Base-by-base conservation (phyloP, 1,140 invertebrate species). In the Psilanteris sp. region DNA sequence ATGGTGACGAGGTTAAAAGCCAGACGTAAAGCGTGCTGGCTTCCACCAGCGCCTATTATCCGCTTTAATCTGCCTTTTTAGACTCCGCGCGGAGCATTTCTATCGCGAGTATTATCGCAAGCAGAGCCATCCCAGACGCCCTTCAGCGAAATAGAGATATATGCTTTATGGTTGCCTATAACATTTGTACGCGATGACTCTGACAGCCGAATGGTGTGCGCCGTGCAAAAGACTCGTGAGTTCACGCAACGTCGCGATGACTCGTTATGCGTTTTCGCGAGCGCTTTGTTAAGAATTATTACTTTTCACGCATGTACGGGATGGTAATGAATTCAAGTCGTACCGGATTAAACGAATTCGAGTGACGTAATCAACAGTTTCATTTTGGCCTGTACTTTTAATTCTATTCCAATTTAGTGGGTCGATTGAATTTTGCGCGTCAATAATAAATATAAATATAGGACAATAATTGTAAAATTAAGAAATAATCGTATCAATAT, bases 101-200 rank as follows among this genome's bases (percentile, higher is more conserved):
- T 67, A 72, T 71, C 61, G 61, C 46, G 39, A 37, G 36, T 27
- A 72, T 77, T 77, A 77, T 77, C 62, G 41, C 41, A 39, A 66
- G 43, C 11, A 46, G 32, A 54, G 72, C 62, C 29, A 61, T 62
- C 22, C 44, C 67, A 46, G 77, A 59, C 77, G 48, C 73, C 73
- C 57, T 77, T 79, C 54, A 44, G 41, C 70, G 55, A 61, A 77
- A 82, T 62, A 55, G 70, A 73, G 80, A 83, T 79, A 79, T 78
- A 76, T 77, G 81, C 55, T 80, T 82, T 82, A 81, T 78, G 80
- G 57, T 71, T 72, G 59, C 80, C 75, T 67, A 64, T 81, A 77
- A 81, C 74, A 79, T 79, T 78, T 64, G 64, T 66, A 59, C 32
- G 43, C 34, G 55, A 43, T 14, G 66, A 26, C 16, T 32, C 52